Percentiles rank a stretch among this genome's conserved stretches.
phyloP scores from a whole-genome alignment of 2,113 vertebrate genomes.

The Amphilophus citrinellus region DNA sequence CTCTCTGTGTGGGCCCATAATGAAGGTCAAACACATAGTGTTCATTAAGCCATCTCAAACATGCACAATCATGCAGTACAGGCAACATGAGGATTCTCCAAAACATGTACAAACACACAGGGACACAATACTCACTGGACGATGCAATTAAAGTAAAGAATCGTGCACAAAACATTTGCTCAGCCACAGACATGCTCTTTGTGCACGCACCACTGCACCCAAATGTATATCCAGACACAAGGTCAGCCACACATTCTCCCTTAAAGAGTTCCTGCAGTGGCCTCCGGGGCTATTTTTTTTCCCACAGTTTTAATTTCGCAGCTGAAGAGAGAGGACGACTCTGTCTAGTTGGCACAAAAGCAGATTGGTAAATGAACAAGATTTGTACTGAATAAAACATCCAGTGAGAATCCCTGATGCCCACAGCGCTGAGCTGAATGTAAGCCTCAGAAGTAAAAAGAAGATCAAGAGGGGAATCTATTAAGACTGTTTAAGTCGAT shows the following conservation, averaged over 20 bases:
- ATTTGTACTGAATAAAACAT: conserved; percentile 69
- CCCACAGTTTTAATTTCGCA: conserved; percentile 59
- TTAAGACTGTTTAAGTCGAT: conserved; percentile 33
- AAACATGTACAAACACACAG: conserved; percentile 18
- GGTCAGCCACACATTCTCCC: conserved; percentile 38
- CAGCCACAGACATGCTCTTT: conserved; percentile 22
- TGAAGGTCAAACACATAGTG: conserved; percentile 54
- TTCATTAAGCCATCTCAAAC: conserved; percentile 7
- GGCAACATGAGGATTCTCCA: background rate
- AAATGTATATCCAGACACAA: conserved; percentile 9
- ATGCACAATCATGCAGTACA: background rate
- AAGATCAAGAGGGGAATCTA: conserved; percentile 45
- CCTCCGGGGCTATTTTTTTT: background rate
- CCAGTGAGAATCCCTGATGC: conserved; percentile 33
- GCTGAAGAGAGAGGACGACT: conserved; percentile 55
- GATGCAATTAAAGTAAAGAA: conserved; percentile 11
- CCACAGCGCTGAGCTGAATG: conserved; percentile 36
- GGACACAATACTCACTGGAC: background rate
- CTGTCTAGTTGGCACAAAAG: conserved; percentile 46
- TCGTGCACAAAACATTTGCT: conserved; percentile 9
- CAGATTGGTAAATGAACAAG: conserved; percentile 57
- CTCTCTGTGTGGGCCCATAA: conserved; percentile 25
- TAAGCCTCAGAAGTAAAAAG: conserved; percentile 33
- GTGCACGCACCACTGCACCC: conserved; percentile 28
- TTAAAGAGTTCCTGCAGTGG: background rate